Evolutionary conservation across 2,797 vertebrate genomes (phyloP), one percentile per base, ranked within the genome.

Genomic region (Etheostoma perlongum): DNA sequence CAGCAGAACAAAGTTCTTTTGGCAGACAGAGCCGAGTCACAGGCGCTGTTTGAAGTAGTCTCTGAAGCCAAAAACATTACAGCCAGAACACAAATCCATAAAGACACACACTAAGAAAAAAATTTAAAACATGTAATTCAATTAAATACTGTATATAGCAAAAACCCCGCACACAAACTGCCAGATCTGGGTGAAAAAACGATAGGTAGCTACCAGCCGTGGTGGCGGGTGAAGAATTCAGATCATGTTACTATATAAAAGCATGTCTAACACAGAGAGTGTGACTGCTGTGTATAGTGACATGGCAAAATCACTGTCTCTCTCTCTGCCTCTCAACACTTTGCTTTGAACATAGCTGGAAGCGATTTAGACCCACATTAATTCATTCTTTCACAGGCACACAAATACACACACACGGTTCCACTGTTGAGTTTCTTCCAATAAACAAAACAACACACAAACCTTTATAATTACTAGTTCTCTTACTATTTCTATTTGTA

Each of bases 1-100:
- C 85, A 89, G 81, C 86, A 83, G 85, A 91, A 90, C 86, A 92
- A 92, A 91, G 85, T 85, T 87, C 72, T 65, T 76, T 58, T 85
- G 83, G 82, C 86, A 84, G 79, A 87, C 74, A 70, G 54, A 78
- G 65, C 60, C 53, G 5, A 70, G 79, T 87, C 79, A 83, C 54
- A 74, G 67, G 64, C 64, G n/a, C 58, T 55, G 83, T 86, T 86
- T 88, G 79, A 88, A 88, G 78, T 66, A 12, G 74, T 23, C 78
- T 91, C 69, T 81, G 70, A 89, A 85, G 81, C 77, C 67, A 73
- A 68, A 81, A 46, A 74, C 78, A 84, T 76, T 42, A 77, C 21
- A 86, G 76, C 30, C 71, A 54, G 25, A 74, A 51, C 60, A 74
- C 57, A 78, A 83, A 68, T 19, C 13, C 72, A 81, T 66, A 78